Percentiles rank a stretch among this genome's conserved stretches.
Conservation (phyloP, 2,113 vertebrate species). For the Aldabrachelys gigantea region DNA sequence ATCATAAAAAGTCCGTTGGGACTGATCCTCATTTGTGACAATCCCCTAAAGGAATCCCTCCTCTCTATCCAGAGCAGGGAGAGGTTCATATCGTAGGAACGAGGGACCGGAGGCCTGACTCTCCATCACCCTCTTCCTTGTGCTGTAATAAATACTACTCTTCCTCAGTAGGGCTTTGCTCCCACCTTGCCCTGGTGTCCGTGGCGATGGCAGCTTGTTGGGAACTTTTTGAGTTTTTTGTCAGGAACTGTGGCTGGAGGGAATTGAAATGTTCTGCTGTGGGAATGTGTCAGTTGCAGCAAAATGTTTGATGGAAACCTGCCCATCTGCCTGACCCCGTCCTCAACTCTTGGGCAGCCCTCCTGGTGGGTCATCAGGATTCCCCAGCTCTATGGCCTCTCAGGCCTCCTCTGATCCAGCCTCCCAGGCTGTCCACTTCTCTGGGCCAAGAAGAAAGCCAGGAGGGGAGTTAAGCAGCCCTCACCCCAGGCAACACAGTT, state of each 20-base stretch:
- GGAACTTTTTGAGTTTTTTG: constrained; percentile 50
- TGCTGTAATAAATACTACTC: neutral
- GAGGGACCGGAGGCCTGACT: neutral
- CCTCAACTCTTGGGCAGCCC: neutral
- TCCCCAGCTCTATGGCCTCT: neutral
- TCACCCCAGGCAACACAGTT: no score
- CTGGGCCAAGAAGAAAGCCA: neutral
- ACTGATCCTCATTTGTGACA: neutral
- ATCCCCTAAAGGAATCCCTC: neutral
- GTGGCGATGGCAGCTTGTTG: neutral
- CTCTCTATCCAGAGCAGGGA: neutral
- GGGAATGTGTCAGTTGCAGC: constrained; percentile 21
- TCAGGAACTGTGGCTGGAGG: constrained; percentile 17
- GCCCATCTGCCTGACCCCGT: neutral
- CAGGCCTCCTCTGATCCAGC: neutral
- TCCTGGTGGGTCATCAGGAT: neutral
- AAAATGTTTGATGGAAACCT: constrained; percentile 33
- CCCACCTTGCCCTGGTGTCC: neutral
- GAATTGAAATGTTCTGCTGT: neutral
- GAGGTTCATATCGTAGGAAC: neutral
- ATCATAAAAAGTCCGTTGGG: neutral
- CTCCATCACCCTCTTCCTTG: neutral
- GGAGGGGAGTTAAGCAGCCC: neutral
- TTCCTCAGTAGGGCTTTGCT: neutral
- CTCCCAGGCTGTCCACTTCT: no score